These are phyloP conservation scores for Poeciliopsis presidionis DNA, from an alignment of 2,797 vertebrate species.

Conservation along the genomic window DNA sequence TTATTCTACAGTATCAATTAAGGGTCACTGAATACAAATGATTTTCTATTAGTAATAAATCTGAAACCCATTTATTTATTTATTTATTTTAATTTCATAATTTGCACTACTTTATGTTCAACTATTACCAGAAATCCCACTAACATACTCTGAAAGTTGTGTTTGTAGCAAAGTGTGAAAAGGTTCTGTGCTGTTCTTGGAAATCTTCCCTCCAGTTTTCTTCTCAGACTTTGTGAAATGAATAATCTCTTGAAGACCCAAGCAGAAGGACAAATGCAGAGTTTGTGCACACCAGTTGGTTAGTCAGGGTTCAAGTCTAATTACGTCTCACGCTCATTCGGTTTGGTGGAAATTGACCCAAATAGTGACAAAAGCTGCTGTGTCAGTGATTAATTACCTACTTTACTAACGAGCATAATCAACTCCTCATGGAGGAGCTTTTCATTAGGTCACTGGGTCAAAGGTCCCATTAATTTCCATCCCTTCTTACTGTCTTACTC, in stretches of 20 bases:
- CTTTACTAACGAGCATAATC: constrained; percentile 76
- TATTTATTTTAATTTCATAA: neutral
- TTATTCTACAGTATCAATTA: neutral
- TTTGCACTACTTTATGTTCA: neutral
- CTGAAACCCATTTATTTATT: neutral
- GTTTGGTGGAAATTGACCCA: constrained; percentile 62
- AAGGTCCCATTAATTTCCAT: constrained; percentile 61
- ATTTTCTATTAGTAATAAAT: neutral
- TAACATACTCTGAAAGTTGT: neutral
- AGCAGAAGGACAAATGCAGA: constrained; percentile 9
- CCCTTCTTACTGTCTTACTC: constrained; percentile 10
- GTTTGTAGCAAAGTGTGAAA: neutral
- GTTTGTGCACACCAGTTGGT: constrained; percentile 12
- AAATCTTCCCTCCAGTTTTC: neutral
- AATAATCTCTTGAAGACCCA: constrained; percentile 11
- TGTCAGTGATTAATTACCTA: constrained; percentile 80
- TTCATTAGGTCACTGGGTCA: constrained; percentile 68
- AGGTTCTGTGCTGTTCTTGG: neutral
- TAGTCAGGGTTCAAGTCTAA: constrained; percentile 45
- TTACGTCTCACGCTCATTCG: constrained; percentile 42
- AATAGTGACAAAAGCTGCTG: constrained; percentile 44
- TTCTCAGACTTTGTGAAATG: neutral
- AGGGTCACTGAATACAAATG: neutral
- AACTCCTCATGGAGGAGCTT: constrained; percentile 68
- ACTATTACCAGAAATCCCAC: neutral